These are phyloP conservation scores for Carassius carassius DNA, from an alignment of 2,113 vertebrate genomes.

Conservation along the genomic window DNA sequence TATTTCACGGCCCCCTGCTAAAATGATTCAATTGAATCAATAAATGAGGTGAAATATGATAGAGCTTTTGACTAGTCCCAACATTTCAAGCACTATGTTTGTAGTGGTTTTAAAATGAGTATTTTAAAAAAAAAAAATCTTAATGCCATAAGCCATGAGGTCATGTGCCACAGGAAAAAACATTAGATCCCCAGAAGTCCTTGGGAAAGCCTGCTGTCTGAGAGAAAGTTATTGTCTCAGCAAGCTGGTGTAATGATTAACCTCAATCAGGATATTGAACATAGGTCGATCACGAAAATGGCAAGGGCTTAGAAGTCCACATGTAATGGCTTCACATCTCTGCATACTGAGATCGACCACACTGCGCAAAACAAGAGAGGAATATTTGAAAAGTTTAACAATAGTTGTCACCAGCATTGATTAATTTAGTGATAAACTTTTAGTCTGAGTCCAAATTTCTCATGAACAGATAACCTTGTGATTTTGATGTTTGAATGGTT, in stretches of 20 bases:
- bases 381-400: not conserved
- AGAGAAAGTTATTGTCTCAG: slow-evolving; percentile 76
- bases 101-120: not conserved
- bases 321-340: slow-evolving; percentile 30
- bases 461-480: too few species aligned
- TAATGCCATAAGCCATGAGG: slow-evolving; percentile 70
- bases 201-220: slow-evolving; percentile 72
- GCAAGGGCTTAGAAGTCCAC: slow-evolving; percentile 70
- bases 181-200: slow-evolving; percentile 69
- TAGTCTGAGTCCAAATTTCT: not conserved
- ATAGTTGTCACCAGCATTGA: not conserved
- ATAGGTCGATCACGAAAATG: slow-evolving; percentile 77
- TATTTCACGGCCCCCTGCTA: not conserved
- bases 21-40: not conserved
- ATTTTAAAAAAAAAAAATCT: slow-evolving; percentile 29
- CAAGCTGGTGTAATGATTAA: slow-evolving; percentile 73
- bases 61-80: not conserved
- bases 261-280: slow-evolving; percentile 77
- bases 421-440: not conserved
- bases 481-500: not conserved
- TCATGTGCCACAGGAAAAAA: slow-evolving; percentile 54
- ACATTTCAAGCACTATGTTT: not conserved
- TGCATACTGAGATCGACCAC: slow-evolving; percentile 64
- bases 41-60: slow-evolving; percentile 8
- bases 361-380: not conserved